Conservation (phyloP, 2,888 invertebrate genomes). For the Leucania comma region DNA sequence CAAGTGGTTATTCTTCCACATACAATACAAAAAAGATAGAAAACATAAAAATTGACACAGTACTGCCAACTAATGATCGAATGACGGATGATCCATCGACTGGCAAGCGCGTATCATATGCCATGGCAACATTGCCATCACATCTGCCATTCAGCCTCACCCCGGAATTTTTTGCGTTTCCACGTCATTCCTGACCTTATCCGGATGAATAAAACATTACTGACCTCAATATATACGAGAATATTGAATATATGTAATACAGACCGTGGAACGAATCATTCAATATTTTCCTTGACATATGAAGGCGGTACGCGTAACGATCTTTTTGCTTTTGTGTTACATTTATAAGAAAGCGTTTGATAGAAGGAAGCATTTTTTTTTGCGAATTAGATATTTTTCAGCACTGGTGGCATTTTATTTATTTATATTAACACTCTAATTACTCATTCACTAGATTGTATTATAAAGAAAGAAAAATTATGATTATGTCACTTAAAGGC, state of each 20-base stretch:
- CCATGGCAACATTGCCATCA: constrained; percentile 40
- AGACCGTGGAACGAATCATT: constrained; percentile 61
- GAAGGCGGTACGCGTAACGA: constrained; percentile 51
- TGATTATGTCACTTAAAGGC: too few species aligned
- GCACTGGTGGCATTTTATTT: too few species aligned
- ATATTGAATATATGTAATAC: constrained; percentile 64
- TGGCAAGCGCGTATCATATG: constrained; percentile 52
- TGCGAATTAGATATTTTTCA: background rate
- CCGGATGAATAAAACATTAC: constrained; percentile 74
- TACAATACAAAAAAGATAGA: constrained; percentile 1
- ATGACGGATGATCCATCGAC: constrained; percentile 20
- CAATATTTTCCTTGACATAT: constrained; percentile 60
- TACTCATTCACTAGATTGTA: too few species aligned
- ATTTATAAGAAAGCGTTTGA: constrained; percentile 18
- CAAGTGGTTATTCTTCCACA: background rate
- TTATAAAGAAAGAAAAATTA: too few species aligned
- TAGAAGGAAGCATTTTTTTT: background rate
- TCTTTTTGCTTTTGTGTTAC: constrained; percentile 57
- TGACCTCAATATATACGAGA: constrained; percentile 63
- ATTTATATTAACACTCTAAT: too few species aligned
- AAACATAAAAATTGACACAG: background rate
- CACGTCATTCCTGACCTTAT: constrained; percentile 66
- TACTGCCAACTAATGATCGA: constrained; percentile 17
- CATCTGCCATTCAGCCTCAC: constrained; percentile 56
- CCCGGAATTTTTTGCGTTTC: constrained; percentile 57